Conservation (phyloP, 2,113 vertebrate genomes). For the Odocoileus hemionus region DNA sequence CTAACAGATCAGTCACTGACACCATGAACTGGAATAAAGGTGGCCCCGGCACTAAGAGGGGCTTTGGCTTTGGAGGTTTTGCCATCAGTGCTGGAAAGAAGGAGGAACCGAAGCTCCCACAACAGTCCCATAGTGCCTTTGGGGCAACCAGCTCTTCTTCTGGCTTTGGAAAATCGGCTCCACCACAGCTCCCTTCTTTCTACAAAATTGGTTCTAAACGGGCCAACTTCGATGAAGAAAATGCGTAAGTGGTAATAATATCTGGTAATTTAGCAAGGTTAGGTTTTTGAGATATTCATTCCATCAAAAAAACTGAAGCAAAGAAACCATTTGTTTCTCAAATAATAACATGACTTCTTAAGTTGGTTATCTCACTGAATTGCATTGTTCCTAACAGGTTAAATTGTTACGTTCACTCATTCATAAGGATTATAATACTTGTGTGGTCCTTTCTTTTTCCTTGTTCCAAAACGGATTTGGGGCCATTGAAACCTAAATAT, state of each 20-base stretch:
- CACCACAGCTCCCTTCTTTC: conserved; percentile 95
- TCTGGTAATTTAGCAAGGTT: neutral
- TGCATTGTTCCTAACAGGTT: neutral
- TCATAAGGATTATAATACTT: neutral
- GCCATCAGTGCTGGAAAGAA: conserved; percentile 92
- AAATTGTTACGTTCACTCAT: neutral
- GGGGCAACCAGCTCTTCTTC: conserved; percentile 86
- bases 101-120: conserved; percentile 88
- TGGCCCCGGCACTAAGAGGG: conserved; percentile 93
- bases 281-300: conserved; percentile 10
- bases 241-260: conserved; percentile 84
- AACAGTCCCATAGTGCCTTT: conserved; percentile 89
- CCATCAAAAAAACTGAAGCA: neutral
- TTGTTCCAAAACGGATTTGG: neutral
- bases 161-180: conserved; percentile 85
- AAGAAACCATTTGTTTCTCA: neutral
- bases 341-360: neutral
- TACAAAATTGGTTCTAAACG: conserved; percentile 98
- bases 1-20: conserved; percentile 56
- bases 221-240: conserved; percentile 98
- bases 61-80: conserved; percentile 98
- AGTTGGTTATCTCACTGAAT: neutral
- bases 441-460: neutral
- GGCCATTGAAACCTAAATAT: neutral
- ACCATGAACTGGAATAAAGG: conserved; percentile 99